A percentile compares a stretch with the other conserved stretches of the same genome.
Conservation (phyloP, 2,797 vertebrate species). For the Urocyon cinereoargenteus region DNA sequence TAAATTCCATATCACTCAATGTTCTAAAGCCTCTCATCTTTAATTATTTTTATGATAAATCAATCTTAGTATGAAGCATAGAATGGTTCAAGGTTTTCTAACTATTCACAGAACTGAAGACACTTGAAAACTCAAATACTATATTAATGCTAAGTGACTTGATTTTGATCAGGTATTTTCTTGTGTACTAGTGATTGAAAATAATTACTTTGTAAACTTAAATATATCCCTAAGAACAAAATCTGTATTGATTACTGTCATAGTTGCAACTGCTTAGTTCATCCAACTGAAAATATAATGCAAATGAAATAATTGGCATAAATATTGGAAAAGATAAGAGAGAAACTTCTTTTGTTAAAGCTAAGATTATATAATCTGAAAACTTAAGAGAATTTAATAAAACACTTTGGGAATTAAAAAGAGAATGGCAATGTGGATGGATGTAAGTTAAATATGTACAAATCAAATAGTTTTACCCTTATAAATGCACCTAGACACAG, state of each 20-base stretch:
- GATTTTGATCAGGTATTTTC: neutral
- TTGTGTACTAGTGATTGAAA: conserved; percentile 3
- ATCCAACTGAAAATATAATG: conserved; percentile 54
- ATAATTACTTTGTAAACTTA: neutral
- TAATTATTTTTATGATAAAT: conserved; percentile 47
- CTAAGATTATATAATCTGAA: neutral
- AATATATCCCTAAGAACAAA: neutral
- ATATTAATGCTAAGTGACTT: neutral
- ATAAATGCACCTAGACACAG: neutral
- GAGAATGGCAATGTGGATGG: neutral
- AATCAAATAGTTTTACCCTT: neutral
- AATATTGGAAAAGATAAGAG: neutral
- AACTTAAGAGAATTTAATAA: neutral
- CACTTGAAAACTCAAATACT: conserved; percentile 5
- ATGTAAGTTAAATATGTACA: conserved; percentile 14
- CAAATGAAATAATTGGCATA: conserved; percentile 6
- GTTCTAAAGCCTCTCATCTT: neutral
- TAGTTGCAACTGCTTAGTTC: conserved; percentile 33
- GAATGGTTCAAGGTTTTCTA: neutral
- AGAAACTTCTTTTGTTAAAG: neutral
- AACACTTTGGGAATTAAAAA: conserved; percentile 53
- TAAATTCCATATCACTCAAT: neutral
- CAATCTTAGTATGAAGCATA: conserved; percentile 9
- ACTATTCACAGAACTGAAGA: neutral
- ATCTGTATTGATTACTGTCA: neutral